These are phyloP conservation scores for Peromyscus nudipes DNA, from an alignment of 2,797 vertebrate genomes.

Conservation along the genomic window DNA sequence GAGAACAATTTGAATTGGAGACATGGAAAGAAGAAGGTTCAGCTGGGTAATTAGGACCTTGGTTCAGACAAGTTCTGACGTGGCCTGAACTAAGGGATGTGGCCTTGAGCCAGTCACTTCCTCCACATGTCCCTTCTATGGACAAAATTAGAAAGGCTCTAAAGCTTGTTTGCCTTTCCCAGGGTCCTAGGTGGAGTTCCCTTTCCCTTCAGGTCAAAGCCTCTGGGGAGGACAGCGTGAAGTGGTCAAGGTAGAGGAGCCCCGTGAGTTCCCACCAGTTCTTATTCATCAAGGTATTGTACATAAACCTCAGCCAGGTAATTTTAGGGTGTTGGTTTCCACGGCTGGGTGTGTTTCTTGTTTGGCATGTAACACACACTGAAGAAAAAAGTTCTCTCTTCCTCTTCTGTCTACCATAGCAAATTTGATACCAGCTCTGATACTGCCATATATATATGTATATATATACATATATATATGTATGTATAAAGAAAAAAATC, in stretches of 20 bases:
- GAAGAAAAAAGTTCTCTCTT: background rate
- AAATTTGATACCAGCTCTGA: conserved; percentile 3
- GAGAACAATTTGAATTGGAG: background rate
- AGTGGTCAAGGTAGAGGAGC: background rate
- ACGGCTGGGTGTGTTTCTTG: background rate
- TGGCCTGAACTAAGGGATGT: background rate
- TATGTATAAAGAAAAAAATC: background rate
- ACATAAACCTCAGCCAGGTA: background rate
- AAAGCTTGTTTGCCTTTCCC: conserved; percentile 7
- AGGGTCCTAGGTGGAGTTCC: background rate
- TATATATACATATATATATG: too few species aligned
- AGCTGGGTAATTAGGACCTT: background rate
- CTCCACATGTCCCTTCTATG: background rate
- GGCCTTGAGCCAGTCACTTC: background rate
- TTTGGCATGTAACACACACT: conserved; percentile 15
- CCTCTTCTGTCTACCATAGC: background rate
- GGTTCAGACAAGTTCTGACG: background rate
- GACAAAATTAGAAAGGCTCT: background rate
- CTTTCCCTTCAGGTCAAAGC: background rate
- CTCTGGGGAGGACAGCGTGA: background rate
- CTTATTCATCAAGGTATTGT: background rate
- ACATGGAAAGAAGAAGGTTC: background rate
- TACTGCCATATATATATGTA: background rate
- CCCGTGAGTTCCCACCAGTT: background rate
- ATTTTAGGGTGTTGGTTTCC: conserved; percentile 27